phyloP scores from a whole-genome alignment of 2,888 invertebrate genomes.

The Rotaria macrura region DNA sequence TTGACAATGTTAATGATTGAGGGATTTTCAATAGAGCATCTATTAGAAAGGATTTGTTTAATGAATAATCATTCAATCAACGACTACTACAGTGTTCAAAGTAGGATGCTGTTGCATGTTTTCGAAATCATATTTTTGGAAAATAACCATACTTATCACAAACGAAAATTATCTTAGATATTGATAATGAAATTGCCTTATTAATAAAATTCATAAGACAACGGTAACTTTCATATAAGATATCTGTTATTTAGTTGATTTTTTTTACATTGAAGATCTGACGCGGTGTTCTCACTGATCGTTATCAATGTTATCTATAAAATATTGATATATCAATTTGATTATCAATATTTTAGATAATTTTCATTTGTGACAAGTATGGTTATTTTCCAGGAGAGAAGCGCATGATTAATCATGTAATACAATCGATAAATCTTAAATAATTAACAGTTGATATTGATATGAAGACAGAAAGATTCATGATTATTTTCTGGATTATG shows the following conservation, averaged over 20 bases:
- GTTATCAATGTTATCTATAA: background rate
- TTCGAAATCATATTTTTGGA: too few species aligned
- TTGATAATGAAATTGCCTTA: background rate
- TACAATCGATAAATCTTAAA: too few species aligned
- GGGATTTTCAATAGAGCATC: too few species aligned
- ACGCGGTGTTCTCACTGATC: background rate
- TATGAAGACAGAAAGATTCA: too few species aligned
- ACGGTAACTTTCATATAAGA: background rate
- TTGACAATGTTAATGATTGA: too few species aligned
- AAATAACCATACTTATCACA: background rate
- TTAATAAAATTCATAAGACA: background rate
- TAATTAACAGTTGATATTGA: too few species aligned
- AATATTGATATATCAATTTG: background rate
- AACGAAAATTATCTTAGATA: background rate
- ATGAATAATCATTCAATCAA: too few species aligned
- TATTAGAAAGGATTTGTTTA: too few species aligned
- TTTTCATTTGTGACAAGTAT: background rate
- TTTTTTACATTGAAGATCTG: too few species aligned
- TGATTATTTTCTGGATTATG: background rate
- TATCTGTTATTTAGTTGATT: too few species aligned
- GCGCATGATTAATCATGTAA: background rate
- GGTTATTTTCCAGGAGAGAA: background rate
- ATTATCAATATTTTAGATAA: background rate
- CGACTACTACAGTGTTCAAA: too few species aligned
- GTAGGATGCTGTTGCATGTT: too few species aligned